Percentiles rank a stretch among this genome's conserved stretches.
Conservation (phyloP, 1,140 invertebrate genomes). For the Chlorops oryzae region DNA sequence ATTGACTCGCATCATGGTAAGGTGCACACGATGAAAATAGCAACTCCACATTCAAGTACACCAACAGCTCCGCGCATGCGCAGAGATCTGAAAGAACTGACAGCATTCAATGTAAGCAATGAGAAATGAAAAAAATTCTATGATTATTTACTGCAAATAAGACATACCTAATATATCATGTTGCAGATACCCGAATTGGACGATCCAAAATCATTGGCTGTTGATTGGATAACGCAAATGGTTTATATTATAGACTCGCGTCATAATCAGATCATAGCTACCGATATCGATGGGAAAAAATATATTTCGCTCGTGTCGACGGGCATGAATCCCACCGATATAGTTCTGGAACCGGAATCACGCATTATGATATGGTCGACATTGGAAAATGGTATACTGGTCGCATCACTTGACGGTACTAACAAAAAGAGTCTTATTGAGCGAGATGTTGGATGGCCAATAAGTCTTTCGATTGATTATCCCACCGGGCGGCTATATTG, state of each 20-base stretch:
- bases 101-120: conserved; percentile 38
- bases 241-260: conserved; percentile 70
- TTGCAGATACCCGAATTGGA: conserved; percentile 38
- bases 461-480: conserved; percentile 64
- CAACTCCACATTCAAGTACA: conserved; percentile 33
- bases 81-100: conserved; percentile 40
- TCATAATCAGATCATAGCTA: conserved; percentile 54
- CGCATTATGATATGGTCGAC: conserved; percentile 47
- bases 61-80: conserved; percentile 20
- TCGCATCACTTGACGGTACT: conserved; percentile 61
- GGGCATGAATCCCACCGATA: conserved; percentile 52
- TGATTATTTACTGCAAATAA: neutral
- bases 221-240: conserved; percentile 68
- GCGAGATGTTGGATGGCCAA: conserved; percentile 58
- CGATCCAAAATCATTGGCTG: conserved; percentile 65
- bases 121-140: neutral
- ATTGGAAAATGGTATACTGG: conserved; percentile 54
- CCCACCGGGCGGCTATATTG: conserved; percentile 65
- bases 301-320: conserved; percentile 55
- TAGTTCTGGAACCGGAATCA: conserved; percentile 61
- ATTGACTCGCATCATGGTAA: conserved; percentile 52
- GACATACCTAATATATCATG: too few relatives aligned
- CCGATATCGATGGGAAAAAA: conserved; percentile 55
- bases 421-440: conserved; percentile 53
- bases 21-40: conserved; percentile 45